Percentiles rank a stretch among this genome's conserved stretches.
Conservation (phyloP, 2,797 vertebrate genomes). For the Schizothorax lantsangensis region DNA sequence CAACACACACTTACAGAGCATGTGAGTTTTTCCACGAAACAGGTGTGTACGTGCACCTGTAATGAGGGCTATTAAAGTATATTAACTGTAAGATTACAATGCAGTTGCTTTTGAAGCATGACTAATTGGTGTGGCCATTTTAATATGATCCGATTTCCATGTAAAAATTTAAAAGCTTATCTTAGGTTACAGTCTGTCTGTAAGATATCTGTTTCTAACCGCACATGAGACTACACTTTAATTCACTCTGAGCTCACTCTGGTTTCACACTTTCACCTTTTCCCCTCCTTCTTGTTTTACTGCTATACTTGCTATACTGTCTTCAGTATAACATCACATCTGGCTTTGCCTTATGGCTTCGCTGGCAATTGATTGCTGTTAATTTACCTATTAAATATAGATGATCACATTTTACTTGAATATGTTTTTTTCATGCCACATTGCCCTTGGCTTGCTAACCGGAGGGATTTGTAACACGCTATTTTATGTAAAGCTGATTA, state of each 20-base stretch:
- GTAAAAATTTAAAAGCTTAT: slow-evolving; percentile 44
- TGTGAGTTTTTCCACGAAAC: not conserved
- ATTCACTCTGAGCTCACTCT: slow-evolving; percentile 8
- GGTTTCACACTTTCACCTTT: slow-evolving; percentile 44
- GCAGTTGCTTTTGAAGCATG: slow-evolving; percentile 8
- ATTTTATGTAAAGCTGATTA: not conserved
- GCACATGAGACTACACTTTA: slow-evolving; percentile 36
- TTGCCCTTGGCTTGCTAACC: not conserved
- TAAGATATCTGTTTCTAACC: slow-evolving; percentile 49
- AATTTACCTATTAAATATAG: slow-evolving; percentile 15
- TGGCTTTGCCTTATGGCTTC: not conserved
- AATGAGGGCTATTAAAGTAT: slow-evolving; percentile 18
- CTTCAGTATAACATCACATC: not conserved
- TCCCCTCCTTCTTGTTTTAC: not conserved
- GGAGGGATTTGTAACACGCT: not conserved
- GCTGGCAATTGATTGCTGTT: not conserved
- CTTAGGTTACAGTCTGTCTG: slow-evolving; percentile 49
- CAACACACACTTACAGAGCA: not conserved
- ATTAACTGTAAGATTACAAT: slow-evolving; percentile 23
- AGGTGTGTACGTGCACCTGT: not conserved
- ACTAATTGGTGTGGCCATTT: slow-evolving; percentile 32
- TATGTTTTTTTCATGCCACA: not conserved
- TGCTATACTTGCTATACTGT: too few species aligned
- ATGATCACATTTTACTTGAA: not conserved
- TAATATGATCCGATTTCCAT: slow-evolving; percentile 59